phyloP scores from a whole-genome alignment of 2,888 invertebrate genomes.

The Sphaerophoria rueppellii region DNA sequence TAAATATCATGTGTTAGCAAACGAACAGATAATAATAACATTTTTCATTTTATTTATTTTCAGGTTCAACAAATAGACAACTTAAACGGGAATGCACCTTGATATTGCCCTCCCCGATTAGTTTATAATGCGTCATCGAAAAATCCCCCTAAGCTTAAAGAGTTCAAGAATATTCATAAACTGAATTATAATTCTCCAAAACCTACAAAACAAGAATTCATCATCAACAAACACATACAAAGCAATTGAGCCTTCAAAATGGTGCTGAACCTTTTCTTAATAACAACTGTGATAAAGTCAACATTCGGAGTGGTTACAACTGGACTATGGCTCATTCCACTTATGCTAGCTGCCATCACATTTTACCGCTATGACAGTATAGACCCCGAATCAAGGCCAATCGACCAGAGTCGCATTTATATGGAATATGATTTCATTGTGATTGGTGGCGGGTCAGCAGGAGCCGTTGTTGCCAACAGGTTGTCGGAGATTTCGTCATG shows the following conservation, averaged over 20 bases:
- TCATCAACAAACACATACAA: background rate
- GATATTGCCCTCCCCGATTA: conserved; percentile 17
- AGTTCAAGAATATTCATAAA: conserved; percentile 22
- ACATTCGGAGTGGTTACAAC: conserved; percentile 90
- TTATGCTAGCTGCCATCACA: conserved; percentile 91
- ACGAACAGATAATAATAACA: background rate
- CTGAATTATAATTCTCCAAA: conserved; percentile 9
- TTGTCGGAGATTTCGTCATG: conserved; percentile 89
- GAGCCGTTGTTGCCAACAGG: conserved; percentile 93
- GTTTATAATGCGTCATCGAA: conserved; percentile 55
- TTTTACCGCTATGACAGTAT: conserved; percentile 91
- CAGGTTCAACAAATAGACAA: conserved; percentile 20
- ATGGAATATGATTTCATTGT: conserved; percentile 93
- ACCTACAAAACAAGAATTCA: background rate
- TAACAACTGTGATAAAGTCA: conserved; percentile 89
- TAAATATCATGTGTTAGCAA: conserved; percentile 15
- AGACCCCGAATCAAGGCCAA: conserved; percentile 90
- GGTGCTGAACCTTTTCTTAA: conserved; percentile 89
- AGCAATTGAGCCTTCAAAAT: conserved; percentile 81
- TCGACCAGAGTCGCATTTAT: conserved; percentile 86
- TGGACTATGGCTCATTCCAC: conserved; percentile 92
- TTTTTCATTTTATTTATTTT: conserved; percentile 4
- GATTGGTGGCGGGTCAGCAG: conserved; percentile 94
- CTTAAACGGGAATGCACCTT: conserved; percentile 33
- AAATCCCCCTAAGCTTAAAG: conserved; percentile 25